phyloP scores from a whole-genome alignment of 1,140 invertebrate species.

The Nephila pilipes region DNA sequence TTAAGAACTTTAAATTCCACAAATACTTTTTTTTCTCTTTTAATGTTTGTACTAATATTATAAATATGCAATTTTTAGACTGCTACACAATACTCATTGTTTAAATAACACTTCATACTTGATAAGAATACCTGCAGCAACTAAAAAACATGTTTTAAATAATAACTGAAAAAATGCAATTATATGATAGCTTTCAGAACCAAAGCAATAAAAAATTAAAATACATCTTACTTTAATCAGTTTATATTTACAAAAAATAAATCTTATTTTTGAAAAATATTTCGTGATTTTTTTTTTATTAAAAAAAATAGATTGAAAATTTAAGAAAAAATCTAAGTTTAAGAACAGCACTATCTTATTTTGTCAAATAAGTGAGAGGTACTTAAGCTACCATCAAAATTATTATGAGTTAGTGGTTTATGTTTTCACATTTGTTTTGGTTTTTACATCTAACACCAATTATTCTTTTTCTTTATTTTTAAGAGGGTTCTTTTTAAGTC shows the following conservation, averaged over 20 bases:
- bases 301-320: not conserved
- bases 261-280: not conserved
- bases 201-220: not conserved
- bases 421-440: not conserved
- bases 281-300: not conserved
- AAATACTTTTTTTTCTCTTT: no score
- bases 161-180: no score
- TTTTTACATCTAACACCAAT: constrained; percentile 1
- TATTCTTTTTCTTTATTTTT: not conserved
- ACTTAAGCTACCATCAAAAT: constrained; percentile 13
- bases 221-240: not conserved
- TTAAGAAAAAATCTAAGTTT: not conserved
- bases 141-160: no score
- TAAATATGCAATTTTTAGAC: no score
- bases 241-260: not conserved
- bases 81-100: no score
- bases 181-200: not conserved
- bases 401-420: not conserved
- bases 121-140: no score
- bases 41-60: no score
- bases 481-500: not conserved
- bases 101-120: no score
- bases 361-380: not conserved
- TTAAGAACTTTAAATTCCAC: no score
- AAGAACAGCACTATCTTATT: not conserved